Evolutionary conservation across 1,140 invertebrate species (phyloP).

Genomic region (Pararge aegeria): DNA sequence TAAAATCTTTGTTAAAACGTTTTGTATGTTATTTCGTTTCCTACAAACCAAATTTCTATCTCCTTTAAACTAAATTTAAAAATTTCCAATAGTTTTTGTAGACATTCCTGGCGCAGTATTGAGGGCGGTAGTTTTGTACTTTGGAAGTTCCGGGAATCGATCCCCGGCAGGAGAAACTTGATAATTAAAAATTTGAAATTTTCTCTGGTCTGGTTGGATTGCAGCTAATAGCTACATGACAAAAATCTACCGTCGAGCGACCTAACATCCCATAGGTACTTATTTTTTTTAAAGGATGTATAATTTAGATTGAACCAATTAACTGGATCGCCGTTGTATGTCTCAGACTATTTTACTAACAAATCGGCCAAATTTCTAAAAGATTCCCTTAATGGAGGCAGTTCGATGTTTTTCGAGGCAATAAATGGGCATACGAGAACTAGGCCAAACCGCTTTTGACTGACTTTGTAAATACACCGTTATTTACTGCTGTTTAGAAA

Average conservation of each 20-base stretch:
- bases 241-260: too few relatives aligned
- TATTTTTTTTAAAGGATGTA: too few relatives aligned
- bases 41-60: background rate
- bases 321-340: too few relatives aligned
- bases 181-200: background rate
- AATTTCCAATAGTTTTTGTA: too few relatives aligned
- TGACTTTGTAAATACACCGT: background rate
- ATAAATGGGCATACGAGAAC: background rate
- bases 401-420: background rate
- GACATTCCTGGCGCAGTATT: too few relatives aligned
- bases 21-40: constrained; percentile 46
- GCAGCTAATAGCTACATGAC: too few relatives aligned
- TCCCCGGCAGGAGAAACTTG: too few relatives aligned
- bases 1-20: constrained; percentile 77
- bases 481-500: background rate
- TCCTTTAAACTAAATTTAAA: background rate
- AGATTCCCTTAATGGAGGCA: background rate
- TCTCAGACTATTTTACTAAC: background rate
- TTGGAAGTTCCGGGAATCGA: too few relatives aligned
- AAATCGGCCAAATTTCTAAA: background rate
- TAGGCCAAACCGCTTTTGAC: background rate
- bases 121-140: too few relatives aligned
- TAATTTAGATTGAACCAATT: too few relatives aligned
- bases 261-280: too few relatives aligned
- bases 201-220: too few relatives aligned